Conservation (phyloP, 2,113 vertebrate genomes). For the Pampusana beccarii region DNA sequence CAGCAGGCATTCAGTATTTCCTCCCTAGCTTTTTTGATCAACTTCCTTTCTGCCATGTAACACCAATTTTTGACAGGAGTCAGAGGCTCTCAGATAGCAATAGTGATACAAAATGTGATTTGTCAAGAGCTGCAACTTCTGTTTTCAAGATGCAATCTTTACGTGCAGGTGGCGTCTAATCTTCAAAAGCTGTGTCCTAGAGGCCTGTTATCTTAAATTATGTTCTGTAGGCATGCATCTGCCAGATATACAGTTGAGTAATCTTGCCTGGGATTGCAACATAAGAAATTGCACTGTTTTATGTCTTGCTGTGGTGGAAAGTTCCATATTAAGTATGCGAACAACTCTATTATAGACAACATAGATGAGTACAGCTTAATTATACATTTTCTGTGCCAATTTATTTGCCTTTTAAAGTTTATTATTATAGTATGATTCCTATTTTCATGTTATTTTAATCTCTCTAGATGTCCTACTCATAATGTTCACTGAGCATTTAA, state of each 20-base stretch:
- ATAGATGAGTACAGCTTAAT: background rate
- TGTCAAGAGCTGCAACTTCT: background rate
- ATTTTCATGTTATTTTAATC: rapidly evolving
- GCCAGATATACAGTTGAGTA: background rate
- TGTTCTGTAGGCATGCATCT: background rate
- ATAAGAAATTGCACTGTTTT: background rate
- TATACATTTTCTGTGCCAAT: background rate
- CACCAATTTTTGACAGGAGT: background rate
- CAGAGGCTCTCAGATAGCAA: background rate
- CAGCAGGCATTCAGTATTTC: background rate
- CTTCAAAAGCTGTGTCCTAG: slow-evolving; percentile 11
- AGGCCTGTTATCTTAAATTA: background rate
- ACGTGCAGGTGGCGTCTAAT: background rate
- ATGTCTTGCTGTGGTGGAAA: background rate
- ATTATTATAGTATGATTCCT: background rate
- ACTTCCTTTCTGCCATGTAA: background rate
- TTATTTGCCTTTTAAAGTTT: background rate
- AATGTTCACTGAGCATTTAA: background rate
- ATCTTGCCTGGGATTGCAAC: background rate
- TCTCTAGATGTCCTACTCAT: background rate
- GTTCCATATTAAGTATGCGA: background rate
- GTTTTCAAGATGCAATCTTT: background rate
- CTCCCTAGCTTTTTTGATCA: background rate
- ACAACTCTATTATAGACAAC: background rate
- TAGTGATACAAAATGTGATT: background rate